Base-by-base conservation (phyloP, 2,888 invertebrate species). In the Siphlonurus alternatus region DNA sequence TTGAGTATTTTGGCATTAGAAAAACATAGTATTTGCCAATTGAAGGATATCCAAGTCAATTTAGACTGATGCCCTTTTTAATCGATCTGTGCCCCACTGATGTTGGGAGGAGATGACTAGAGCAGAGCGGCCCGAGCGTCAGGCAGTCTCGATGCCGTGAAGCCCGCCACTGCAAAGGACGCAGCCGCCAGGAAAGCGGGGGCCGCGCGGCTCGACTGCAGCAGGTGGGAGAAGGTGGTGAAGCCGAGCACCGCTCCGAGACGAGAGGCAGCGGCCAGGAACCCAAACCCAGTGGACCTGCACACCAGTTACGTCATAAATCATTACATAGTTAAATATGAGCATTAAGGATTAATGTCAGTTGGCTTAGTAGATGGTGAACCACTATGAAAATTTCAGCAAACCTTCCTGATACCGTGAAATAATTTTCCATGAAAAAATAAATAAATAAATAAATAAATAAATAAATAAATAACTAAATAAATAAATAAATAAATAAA, bases 231-330 rank as follows among this genome's bases (percentile, higher is more conserved):
- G 70, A 77, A 78, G 51, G 74, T 73, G 38, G 75, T 70, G 38
- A 75, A 76, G 63, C 78, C 78, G 66, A 77, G 70, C 51, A 78
- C 70, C 62, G 76, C 77, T 2, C 74, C 75, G 67, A 77, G 70
- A 66, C 77, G 71, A 64, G 76, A 76, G 23, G 72, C 71, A 23
- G 76, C 76, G 61, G 76, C 75, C 70, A 77, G 72, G 62, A 76
- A 72, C 61, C 78, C 78, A 66, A 76, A 78, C 18, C 75, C 77
- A 19, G 77, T 77, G 65, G 77, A 75, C 68, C 77, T 77, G 67
- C 2, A 68, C 67, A 23, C 65, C 23, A 23, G 18, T 20, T 18
- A 59, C 15, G 20, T 18, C 18, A 18, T 7, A 23, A 18, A 22
- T 18, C 18, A 3, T 24, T 19, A 23, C 5, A 22, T 2, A 23